A percentile compares a stretch with the other conserved stretches of the same genome.
These are phyloP conservation scores for Drosophila serrata DNA, from an alignment of 1,140 invertebrate genomes.

Conservation along the genomic window DNA sequence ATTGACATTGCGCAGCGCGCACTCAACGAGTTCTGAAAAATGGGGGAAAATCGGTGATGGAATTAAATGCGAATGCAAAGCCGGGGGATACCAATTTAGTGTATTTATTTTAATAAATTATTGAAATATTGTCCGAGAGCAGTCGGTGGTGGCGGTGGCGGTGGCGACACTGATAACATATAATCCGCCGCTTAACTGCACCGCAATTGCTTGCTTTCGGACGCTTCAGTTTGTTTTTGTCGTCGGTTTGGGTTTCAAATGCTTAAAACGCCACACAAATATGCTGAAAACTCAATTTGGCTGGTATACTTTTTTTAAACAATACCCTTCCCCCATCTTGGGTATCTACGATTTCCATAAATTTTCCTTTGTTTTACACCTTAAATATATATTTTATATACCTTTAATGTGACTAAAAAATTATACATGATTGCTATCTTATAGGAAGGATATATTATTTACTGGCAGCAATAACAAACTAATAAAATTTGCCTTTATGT, in stretches of 20 bases:
- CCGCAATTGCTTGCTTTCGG: slow-evolving; percentile 44
- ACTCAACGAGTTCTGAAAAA: slow-evolving; percentile 73
- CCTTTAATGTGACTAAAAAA: not conserved
- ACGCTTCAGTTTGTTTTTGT: slow-evolving; percentile 18
- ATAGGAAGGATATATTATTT: not conserved
- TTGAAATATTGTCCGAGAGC: slow-evolving; percentile 44
- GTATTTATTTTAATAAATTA: slow-evolving; percentile 63
- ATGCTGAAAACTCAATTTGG: slow-evolving; percentile 30
- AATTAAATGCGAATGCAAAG: slow-evolving; percentile 47
- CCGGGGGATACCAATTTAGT: slow-evolving; percentile 57
- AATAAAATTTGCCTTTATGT: not conserved
- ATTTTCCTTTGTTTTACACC: not conserved
- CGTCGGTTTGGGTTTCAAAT: slow-evolving; percentile 22
- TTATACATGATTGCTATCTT: not conserved
- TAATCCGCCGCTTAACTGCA: slow-evolving; percentile 57
- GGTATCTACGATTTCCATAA: not conserved
- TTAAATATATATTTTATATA: too few species aligned
- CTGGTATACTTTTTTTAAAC: not conserved
- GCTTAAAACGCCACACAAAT: slow-evolving; percentile 28
- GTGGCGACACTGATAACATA: slow-evolving; percentile 49
- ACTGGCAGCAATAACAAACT: not conserved
- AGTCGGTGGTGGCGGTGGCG: slow-evolving; percentile 1
- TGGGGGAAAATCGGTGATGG: slow-evolving; percentile 13
- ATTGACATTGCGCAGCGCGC: slow-evolving; percentile 86
- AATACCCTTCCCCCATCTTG: not conserved